Conservation (phyloP, 1,140 invertebrate species). For the Drosophila teissieri region DNA sequence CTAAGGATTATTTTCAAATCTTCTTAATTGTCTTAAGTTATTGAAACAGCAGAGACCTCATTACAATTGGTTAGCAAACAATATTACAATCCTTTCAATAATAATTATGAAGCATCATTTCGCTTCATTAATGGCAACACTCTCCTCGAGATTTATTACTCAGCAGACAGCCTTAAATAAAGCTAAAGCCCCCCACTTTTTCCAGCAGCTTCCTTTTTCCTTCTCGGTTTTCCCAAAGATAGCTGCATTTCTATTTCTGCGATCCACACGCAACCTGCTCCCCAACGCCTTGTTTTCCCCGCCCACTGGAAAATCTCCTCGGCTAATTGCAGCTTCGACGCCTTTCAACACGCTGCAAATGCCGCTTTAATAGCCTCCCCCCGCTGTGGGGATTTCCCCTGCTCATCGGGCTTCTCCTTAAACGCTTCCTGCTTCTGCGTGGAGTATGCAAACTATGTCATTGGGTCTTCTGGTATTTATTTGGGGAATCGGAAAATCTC, state of each 20-base stretch:
- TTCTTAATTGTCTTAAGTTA: no score
- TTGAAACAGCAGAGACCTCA: no score
- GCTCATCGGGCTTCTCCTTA: constrained; percentile 12
- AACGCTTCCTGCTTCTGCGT: constrained; percentile 36
- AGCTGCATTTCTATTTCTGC: constrained; percentile 66
- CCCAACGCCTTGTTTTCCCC: constrained; percentile 13
- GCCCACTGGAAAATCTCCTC: background rate
- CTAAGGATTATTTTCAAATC: no score
- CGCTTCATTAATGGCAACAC: constrained; percentile 21
- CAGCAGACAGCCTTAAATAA: constrained; percentile 24
- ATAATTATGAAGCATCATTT: background rate
- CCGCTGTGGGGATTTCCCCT: constrained; percentile 7
- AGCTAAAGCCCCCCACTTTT: background rate
- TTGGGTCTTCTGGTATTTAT: constrained; percentile 61
- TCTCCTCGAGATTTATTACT: constrained; percentile 36
- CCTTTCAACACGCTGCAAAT: constrained; percentile 64
- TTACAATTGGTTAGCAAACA: no score
- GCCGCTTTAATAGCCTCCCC: constrained; percentile 61
- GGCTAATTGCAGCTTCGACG: constrained; percentile 63
- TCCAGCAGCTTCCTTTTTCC: constrained; percentile 17
- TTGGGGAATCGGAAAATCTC: constrained; percentile 23
- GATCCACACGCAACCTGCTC: constrained; percentile 32
- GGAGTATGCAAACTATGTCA: constrained; percentile 68
- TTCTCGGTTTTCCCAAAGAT: constrained; percentile 15
- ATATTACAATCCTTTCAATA: background rate